Percentiles rank a stretch among this genome's conserved stretches.
Conservation (phyloP, 2,113 vertebrate genomes). For the Platichthys stellatus region DNA sequence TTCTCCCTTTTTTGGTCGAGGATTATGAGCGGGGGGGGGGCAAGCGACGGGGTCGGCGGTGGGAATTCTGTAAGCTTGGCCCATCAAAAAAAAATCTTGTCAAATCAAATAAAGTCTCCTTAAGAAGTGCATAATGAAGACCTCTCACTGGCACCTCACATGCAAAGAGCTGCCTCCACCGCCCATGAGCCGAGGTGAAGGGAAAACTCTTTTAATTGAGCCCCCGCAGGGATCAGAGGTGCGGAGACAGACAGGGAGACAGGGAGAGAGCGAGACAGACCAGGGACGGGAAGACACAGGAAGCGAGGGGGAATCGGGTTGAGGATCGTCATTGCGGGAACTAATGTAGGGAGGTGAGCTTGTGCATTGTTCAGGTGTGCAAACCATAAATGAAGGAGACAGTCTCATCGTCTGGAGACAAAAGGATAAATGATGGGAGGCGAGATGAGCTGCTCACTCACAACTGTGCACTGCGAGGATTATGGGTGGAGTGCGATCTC, state of each 20-base stretch:
- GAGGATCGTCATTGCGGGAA: not conserved
- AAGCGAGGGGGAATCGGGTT: not conserved
- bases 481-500: constrained; percentile 37
- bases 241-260: constrained; percentile 9
- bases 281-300: not conserved
- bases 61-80: constrained; percentile 66
- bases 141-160: constrained; percentile 57
- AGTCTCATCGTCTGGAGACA: constrained; percentile 17
- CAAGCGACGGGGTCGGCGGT: not conserved
- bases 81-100: constrained; percentile 77
- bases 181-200: constrained; percentile 38
- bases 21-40: constrained; percentile 64
- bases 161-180: constrained; percentile 52
- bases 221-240: constrained; percentile 64
- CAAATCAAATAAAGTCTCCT: constrained; percentile 77
- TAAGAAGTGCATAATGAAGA: constrained; percentile 72
- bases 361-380: constrained; percentile 52
- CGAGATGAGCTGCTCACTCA: constrained; percentile 43
- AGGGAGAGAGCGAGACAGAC: constrained; percentile 12
- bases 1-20: constrained; percentile 73
- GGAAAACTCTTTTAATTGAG: constrained; percentile 73
- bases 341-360: constrained; percentile 24
- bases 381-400: constrained; percentile 36
- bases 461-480: constrained; percentile 28
- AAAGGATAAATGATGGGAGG: constrained; percentile 51